phyloP scores from a whole-genome alignment of 2,113 vertebrate species.

The Pedetes capensis region DNA sequence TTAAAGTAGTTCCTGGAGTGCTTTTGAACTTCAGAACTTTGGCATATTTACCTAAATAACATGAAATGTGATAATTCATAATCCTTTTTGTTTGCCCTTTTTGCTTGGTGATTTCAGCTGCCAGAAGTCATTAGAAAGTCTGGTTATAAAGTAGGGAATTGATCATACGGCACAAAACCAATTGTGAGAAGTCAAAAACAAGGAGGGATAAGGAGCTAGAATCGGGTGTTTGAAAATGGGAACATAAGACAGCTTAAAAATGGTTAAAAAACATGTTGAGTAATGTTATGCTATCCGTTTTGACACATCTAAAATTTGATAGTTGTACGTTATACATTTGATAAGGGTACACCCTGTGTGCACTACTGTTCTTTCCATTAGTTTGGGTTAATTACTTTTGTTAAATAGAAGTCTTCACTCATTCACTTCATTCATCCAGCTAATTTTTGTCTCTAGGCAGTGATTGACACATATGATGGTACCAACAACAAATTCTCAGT shows the following conservation, averaged over 20 bases:
- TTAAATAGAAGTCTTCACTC: conserved; percentile 36
- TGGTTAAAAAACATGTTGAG: neutral
- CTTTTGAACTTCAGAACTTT: neutral
- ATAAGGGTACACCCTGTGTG: neutral
- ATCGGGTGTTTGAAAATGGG: neutral
- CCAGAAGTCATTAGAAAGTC: neutral
- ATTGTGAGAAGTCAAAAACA: neutral
- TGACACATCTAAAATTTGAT: neutral
- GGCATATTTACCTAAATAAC: neutral
- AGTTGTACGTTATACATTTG: neutral
- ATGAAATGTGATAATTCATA: neutral
- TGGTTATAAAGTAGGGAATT: neutral
- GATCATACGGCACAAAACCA: neutral
- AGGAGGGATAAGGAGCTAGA: neutral
- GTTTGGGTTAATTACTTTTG: conserved; percentile 18
- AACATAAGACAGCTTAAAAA: neutral
- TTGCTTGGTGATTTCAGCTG: neutral
- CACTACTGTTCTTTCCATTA: neutral
- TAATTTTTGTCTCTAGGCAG: neutral
- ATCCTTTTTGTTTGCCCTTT: neutral
- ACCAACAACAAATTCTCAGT: conserved; percentile 1
- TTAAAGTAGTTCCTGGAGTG: neutral
- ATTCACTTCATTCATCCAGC: neutral
- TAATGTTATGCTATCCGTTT: neutral
- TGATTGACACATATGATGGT: neutral